phyloP scores from a whole-genome alignment of 1,140 invertebrate genomes.

The Phthorimaea operculella region DNA sequence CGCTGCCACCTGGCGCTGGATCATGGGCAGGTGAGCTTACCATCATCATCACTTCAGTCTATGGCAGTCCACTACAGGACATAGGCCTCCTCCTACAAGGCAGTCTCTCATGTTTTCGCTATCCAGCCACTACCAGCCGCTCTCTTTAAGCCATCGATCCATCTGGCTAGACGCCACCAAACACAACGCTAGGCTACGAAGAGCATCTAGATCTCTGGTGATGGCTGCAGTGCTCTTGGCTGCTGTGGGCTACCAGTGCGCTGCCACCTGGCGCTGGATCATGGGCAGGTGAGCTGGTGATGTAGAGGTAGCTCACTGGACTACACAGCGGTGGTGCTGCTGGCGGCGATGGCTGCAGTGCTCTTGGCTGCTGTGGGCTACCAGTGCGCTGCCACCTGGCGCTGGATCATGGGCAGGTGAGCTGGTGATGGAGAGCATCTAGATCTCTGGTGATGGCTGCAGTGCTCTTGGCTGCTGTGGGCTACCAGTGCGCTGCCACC shows the following conservation, averaged over 20 bases:
- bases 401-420: conserved; percentile 72
- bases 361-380: conserved; percentile 76
- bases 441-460: conserved; percentile 74
- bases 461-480: conserved; percentile 74
- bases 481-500: conserved; percentile 76
- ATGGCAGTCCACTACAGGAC: no score
- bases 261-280: neutral
- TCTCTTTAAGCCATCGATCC: no score
- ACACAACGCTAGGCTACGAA: no score
- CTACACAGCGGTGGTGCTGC: conserved; percentile 68
- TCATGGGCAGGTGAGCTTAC: no score
- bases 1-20: conserved; percentile 71
- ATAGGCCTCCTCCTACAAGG: no score
- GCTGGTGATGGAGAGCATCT: no score
- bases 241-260: conserved; percentile 5
- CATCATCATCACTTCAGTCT: no score
- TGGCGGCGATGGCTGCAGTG: conserved; percentile 73
- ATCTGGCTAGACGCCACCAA: no score
- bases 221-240: no score
- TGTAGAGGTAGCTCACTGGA: conserved; percentile 42
- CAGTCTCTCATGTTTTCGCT: no score
- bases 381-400: conserved; percentile 77
- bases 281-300: neutral
- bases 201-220: conserved; percentile 47
- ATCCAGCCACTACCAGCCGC: no score